Evolutionary conservation across 2,888 invertebrate species (phyloP).

Genomic region (Anarsia innoxiella): DNA sequence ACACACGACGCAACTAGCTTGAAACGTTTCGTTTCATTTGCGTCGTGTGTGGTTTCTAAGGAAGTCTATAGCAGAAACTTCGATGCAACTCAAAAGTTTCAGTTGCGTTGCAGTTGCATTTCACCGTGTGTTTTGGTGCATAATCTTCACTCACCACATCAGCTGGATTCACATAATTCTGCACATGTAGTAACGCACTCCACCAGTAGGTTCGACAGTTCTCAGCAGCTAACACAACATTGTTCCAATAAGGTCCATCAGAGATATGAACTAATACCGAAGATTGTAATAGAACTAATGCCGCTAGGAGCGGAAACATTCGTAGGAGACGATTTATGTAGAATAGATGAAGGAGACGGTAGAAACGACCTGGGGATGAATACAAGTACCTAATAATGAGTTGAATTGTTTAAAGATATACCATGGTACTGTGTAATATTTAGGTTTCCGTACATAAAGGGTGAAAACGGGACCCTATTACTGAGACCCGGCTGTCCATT

Average conservation of each 20-base stretch:
- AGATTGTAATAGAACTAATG: conserved; percentile 35
- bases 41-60: too few relatives aligned
- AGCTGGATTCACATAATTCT: conserved; percentile 56
- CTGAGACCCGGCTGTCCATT: too few relatives aligned
- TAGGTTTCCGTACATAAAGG: too few relatives aligned
- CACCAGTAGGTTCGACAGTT: conserved; percentile 65
- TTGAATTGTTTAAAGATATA: too few relatives aligned
- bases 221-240: conserved; percentile 38
- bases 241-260: conserved; percentile 54
- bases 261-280: conserved; percentile 36
- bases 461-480: too few relatives aligned
- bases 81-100: too few relatives aligned
- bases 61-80: too few relatives aligned
- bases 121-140: too few relatives aligned
- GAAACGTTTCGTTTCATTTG: too few relatives aligned
- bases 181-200: conserved; percentile 60
- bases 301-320: conserved; percentile 43
- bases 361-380: conserved; percentile 31
- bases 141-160: conserved; percentile 34
- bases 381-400: too few relatives aligned
- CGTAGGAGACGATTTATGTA: conserved; percentile 39
- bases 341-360: conserved; percentile 34
- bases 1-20: too few relatives aligned
- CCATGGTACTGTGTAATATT: neutral
- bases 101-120: too few relatives aligned